Base-by-base conservation (phyloP, 1,140 invertebrate genomes). In the Drosophila sechellia region DNA sequence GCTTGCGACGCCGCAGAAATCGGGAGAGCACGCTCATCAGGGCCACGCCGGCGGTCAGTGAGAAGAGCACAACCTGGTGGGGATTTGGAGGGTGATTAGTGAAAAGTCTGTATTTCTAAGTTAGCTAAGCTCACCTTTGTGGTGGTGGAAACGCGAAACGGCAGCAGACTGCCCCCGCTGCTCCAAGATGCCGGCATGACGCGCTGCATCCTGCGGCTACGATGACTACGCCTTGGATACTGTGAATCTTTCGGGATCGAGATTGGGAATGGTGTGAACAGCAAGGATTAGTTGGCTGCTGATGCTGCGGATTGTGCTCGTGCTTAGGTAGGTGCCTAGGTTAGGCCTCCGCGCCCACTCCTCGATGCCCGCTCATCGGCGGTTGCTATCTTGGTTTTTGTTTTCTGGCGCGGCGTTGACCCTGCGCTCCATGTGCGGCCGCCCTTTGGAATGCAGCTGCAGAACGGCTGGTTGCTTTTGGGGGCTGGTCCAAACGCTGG, bases 21-120 rank as follows among this genome's bases (percentile, higher is more conserved):
- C 93, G 93, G 13, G 95, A 94, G 2, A 95, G 80, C 2, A 95
- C 93, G 35, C 94, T 94, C 35, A 95, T 93, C 2, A 95, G 92
- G 5, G 94, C 93, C 53, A 94, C 93, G 90, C 95, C 92, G 10
- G 93, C 93, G 15, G 93, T 92, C 39, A 94, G 71, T 8, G 93
- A 93, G 48, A 94, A 83, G 39, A 94, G 64, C 31, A 93, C 87
- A 50, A 94, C 89, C 93, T 94, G 48, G 1, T 1, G n/a, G 10
- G 27, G n/a, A n/a, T 20, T 4, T 0, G 42, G 45, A 40, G 15
- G 35, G 12, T 42, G 22, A 34, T 53, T 0, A 13, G 37, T 31
- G 31, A 10, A 8, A 31, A 10, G 1, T 31, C 31, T 31, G 8
- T n/a, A n/a, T n/a, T n/a, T n/a, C n/a, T 31, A 8, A 3, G 31